phyloP scores from a whole-genome alignment of 2,888 invertebrate species.

The Meteorus cinctellus region DNA sequence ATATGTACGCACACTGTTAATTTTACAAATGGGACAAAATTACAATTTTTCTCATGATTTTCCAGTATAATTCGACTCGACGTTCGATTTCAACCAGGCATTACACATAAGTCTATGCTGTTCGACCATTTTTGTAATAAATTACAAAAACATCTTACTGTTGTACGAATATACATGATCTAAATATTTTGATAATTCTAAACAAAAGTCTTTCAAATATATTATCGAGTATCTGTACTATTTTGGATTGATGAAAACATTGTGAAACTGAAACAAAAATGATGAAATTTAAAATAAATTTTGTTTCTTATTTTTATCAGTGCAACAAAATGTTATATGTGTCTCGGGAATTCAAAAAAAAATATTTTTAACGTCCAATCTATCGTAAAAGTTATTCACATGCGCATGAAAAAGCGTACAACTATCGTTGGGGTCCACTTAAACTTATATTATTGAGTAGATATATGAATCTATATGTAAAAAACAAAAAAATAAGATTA shows the following conservation, averaged over 20 bases:
- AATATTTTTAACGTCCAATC: slow-evolving; percentile 5
- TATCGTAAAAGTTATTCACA: neutral
- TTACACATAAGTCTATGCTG: neutral
- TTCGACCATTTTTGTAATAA: slow-evolving; percentile 23
- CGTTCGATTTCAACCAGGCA: slow-evolving; percentile 23
- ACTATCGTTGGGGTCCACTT: slow-evolving; percentile 69
- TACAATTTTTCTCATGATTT: slow-evolving; percentile 5
- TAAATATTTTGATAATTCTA: slow-evolving; percentile 6
- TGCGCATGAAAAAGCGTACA: slow-evolving; percentile 58
- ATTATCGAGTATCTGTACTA: neutral
- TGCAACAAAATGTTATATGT: neutral
- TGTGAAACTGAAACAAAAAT: neutral
- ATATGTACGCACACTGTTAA: neutral
- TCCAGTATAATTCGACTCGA: slow-evolving; percentile 20
- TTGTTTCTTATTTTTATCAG: slow-evolving; percentile 8
- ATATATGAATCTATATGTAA: slow-evolving; percentile 51
- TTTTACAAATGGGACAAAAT: neutral
- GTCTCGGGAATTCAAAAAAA: slow-evolving; percentile 27
- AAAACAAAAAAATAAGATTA: slow-evolving; percentile 4
- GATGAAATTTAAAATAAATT: neutral
- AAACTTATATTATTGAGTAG: slow-evolving; percentile 59
- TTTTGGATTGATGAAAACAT: neutral
- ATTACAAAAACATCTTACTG: neutral
- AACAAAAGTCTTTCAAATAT: neutral
- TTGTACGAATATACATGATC: neutral